phyloP scores from a whole-genome alignment of 1,140 invertebrate species.

The Dreissena rostriformis region DNA sequence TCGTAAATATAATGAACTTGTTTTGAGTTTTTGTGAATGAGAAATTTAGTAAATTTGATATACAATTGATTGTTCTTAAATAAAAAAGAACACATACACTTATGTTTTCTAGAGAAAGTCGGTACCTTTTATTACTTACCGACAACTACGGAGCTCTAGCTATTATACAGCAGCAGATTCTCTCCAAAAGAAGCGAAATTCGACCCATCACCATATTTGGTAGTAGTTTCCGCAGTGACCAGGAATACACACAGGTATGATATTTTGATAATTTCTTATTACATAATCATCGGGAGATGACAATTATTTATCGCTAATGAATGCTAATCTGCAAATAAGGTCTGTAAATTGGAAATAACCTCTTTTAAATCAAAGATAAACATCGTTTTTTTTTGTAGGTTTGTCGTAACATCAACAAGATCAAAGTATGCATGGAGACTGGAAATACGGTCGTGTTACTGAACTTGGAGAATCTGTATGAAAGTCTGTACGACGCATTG shows the following conservation, averaged over 20 bases:
- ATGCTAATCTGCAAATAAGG: too few species aligned
- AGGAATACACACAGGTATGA: constrained; percentile 77
- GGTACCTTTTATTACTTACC: constrained; percentile 77
- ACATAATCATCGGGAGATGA: too few species aligned
- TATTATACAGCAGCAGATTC: constrained; percentile 73
- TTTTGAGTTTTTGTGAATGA: too few species aligned
- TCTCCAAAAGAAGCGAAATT: constrained; percentile 58
- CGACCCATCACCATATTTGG: constrained; percentile 75
- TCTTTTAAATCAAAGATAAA: too few species aligned
- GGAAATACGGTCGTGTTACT: constrained; percentile 77
- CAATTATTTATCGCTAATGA: too few species aligned
- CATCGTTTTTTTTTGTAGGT: constrained; percentile 62
- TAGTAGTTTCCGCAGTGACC: constrained; percentile 78
- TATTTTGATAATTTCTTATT: background rate
- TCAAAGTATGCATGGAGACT: constrained; percentile 80
- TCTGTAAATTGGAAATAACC: too few species aligned
- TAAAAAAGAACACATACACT: too few species aligned
- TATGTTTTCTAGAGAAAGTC: constrained; percentile 69
- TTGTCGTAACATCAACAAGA: constrained; percentile 79
- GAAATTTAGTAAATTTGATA: too few species aligned
- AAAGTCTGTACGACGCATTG: constrained; percentile 79
- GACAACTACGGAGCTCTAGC: constrained; percentile 76
- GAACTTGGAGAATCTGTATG: constrained; percentile 79
- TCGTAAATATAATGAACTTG: too few species aligned
- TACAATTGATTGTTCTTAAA: too few species aligned